Base-by-base conservation (phyloP, 2,113 vertebrate species). In the Anthoscopus minutus region DNA sequence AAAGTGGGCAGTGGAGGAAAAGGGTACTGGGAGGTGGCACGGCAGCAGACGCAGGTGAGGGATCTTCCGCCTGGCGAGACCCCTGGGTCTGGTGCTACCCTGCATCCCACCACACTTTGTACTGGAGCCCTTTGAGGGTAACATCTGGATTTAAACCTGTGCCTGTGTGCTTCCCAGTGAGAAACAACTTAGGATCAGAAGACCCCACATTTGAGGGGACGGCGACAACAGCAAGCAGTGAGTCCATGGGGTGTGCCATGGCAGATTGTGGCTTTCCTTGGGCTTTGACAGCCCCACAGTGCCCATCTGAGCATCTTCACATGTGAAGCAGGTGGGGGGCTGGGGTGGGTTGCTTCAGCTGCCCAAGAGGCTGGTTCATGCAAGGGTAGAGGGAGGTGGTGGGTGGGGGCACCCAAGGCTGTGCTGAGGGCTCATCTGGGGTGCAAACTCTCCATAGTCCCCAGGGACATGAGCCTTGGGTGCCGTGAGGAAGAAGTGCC, bases 401-500 rank as follows among this genome's bases (percentile, higher is more conserved):
- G 3, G n/a, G 13, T 50, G 31, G 44, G 69, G n/a, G 20, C 12
- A 37, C 22, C 22, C 45, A 27, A 50, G 17, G 27, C 44, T 54
- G 35, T 71, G 47, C 66, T 66, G 2, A 4, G 33, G 53, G 53
- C 19, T 92, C 13, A 4, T 80, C 15, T 40, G 28, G 40, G 16
- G 7, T 42, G 42, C 50, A 77, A 64, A 22, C 13, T 18, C 16
- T 25, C 24, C 0, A 0, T 1, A 4, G 53, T 30, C 44, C 45
- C 30, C 21, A 27, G 16, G 38, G 48, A 37, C 13, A 42, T 67
- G 3, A 5, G 23, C 27, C 1, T 6, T 38, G 77, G 8, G 8
- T 47, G 15, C 23, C 0, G 0, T 0, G 0, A 37, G 21, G 35
- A 22, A 13, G 18, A 87, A 69, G 27, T 0, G 0, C 35, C 61